Evolutionary conservation across 2,113 vertebrate genomes (phyloP).

Genomic region (Loxodonta africana): DNA sequence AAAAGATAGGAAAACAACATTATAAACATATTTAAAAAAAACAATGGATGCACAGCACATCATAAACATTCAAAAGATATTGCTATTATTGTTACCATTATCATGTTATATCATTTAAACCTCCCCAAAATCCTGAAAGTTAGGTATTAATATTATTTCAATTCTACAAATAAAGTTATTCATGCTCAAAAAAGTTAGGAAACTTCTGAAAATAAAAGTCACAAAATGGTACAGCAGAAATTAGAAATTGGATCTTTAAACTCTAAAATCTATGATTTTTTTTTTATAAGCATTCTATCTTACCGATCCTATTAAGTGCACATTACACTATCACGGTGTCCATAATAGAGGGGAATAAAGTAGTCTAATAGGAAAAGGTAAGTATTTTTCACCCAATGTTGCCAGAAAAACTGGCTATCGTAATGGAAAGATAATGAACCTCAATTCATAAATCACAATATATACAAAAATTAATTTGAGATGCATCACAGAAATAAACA

Average conservation of each 20-base stretch:
- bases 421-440: neutral
- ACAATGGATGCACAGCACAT: neutral
- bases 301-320: neutral
- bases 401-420: neutral
- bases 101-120: conserved; percentile 33
- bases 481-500: no score
- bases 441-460: neutral
- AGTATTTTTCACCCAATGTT: neutral
- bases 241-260: neutral
- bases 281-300: neutral
- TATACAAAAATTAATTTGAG: no score
- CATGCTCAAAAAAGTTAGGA: conserved; percentile 27
- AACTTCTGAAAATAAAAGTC: conserved; percentile 51
- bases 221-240: conserved; percentile 1
- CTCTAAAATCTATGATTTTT: neutral
- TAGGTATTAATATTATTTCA: conserved; percentile 21
- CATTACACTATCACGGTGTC: neutral
- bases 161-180: conserved; percentile 11
- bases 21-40: conserved; percentile 50
- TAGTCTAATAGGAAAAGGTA: neutral
- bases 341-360: neutral
- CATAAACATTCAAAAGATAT: conserved; percentile 9
- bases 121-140: neutral
- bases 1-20: conserved; percentile 4
- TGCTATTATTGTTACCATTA: neutral